Conservation (phyloP, 2,888 invertebrate genomes). For the Julus scanicus region DNA sequence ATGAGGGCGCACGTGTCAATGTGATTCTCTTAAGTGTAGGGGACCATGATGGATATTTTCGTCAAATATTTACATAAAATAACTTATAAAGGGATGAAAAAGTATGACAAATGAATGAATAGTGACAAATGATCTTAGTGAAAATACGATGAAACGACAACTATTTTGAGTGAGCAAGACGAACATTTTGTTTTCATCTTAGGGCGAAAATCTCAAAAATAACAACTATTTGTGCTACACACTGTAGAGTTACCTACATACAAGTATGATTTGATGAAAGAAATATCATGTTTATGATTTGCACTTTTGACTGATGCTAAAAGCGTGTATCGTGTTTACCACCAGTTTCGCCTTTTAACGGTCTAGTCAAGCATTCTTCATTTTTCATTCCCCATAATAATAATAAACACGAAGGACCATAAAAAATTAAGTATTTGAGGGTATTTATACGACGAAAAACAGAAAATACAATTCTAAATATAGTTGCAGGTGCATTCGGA, state of each 20-base stretch:
- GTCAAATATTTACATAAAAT: constrained; percentile 31
- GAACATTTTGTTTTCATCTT: neutral
- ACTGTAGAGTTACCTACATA: neutral
- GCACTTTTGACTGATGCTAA: neutral
- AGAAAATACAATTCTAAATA: neutral
- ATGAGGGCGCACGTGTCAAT: constrained; percentile 6
- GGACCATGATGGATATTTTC: neutral
- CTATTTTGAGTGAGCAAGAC: neutral
- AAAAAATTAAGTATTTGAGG: constrained; percentile 24
- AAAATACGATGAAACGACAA: neutral
- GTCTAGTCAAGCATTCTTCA: neutral
- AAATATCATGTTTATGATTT: neutral
- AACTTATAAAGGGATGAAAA: constrained; percentile 25
- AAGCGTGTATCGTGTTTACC: neutral
- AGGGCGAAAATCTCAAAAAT: neutral
- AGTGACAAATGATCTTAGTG: neutral
- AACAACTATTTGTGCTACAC: neutral
- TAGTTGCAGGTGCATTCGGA: neutral
- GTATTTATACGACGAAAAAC: neutral
- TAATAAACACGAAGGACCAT: neutral
- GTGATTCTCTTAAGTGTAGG: neutral
- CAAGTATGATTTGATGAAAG: neutral
- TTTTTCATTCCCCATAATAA: constrained; percentile 4
- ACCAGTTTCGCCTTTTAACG: neutral
- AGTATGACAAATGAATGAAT: neutral